These are phyloP conservation scores for Fratercula arctica DNA, from an alignment of 2,797 vertebrate genomes.

Conservation along the genomic window DNA sequence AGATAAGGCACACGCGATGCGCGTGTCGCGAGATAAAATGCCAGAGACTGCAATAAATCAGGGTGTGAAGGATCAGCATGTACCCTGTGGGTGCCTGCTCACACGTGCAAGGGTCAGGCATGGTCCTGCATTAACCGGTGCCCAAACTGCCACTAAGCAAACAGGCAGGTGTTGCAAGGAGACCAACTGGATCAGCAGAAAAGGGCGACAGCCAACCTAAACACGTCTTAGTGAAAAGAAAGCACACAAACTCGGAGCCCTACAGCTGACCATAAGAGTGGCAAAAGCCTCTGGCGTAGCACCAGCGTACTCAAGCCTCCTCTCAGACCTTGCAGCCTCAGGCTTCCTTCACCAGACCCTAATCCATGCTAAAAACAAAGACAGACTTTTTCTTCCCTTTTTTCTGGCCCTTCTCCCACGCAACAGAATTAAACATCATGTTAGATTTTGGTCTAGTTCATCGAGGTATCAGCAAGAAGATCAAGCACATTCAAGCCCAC, in stretches of 20 bases:
- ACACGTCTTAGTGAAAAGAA: background rate
- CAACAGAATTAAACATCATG: fast-evolving
- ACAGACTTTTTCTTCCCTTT: background rate
- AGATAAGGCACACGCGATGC: fast-evolving
- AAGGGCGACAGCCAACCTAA: background rate
- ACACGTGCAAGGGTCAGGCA: background rate
- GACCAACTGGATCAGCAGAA: background rate
- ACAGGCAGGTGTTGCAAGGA: background rate
- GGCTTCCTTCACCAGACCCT: background rate
- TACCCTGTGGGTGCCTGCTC: background rate
- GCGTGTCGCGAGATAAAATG: fast-evolving
- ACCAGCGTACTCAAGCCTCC: fast-evolving
- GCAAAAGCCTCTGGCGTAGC: background rate
- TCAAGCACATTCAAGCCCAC: background rate
- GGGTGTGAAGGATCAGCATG: background rate
- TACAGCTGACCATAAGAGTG: no score
- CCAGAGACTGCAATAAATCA: background rate
- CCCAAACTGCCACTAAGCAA: background rate
- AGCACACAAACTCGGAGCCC: background rate
- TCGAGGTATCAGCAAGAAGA: background rate
- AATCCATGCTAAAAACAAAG: background rate
- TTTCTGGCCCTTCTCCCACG: background rate
- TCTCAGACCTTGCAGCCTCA: background rate
- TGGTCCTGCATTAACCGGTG: fast-evolving
- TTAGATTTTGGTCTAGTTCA: background rate